These are phyloP conservation scores for Drosophila prolongata DNA, from an alignment of 2,888 invertebrate species.

Conservation along the genomic window DNA sequence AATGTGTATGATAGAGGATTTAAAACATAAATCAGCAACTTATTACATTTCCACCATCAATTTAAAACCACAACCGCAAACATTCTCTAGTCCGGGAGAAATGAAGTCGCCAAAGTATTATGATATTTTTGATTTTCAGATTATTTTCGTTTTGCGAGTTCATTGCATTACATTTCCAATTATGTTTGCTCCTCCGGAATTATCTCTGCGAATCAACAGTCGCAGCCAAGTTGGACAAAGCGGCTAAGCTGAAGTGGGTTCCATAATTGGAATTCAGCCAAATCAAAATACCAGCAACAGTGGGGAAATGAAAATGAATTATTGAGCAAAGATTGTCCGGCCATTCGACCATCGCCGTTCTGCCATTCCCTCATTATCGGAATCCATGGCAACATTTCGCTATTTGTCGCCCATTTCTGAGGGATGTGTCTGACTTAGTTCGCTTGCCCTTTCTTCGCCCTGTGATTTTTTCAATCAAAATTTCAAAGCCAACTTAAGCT, in stretches of 20 bases:
- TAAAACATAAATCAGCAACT: too few species aligned
- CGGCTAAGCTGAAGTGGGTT: conserved; percentile 29
- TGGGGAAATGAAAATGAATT: conserved; percentile 43
- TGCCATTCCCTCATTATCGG: conserved; percentile 52
- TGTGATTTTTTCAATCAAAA: conserved; percentile 78
- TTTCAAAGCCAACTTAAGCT: conserved; percentile 77
- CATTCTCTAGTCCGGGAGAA: neutral
- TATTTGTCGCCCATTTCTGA: conserved; percentile 66
- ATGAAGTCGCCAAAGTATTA: neutral
- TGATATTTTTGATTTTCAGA: neutral
- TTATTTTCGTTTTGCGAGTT: conserved; percentile 24
- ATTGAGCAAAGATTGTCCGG: conserved; percentile 32
- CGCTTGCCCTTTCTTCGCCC: conserved; percentile 26
- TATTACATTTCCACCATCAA: too few species aligned
- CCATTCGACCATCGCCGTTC: neutral
- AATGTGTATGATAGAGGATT: too few species aligned
- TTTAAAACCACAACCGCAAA: too few species aligned
- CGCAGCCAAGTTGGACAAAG: conserved; percentile 34
- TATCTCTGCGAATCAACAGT: conserved; percentile 45
- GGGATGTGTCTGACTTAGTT: conserved; percentile 48
- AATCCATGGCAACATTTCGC: conserved; percentile 67
- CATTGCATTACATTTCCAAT: conserved; percentile 47
- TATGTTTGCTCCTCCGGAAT: conserved; percentile 35
- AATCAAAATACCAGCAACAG: conserved; percentile 63
- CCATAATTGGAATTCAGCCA: conserved; percentile 49